A percentile compares a stretch with the other conserved stretches of the same genome.
Evolutionary conservation across 2,113 vertebrate species (phyloP).

Genomic region (Progne subis): DNA sequence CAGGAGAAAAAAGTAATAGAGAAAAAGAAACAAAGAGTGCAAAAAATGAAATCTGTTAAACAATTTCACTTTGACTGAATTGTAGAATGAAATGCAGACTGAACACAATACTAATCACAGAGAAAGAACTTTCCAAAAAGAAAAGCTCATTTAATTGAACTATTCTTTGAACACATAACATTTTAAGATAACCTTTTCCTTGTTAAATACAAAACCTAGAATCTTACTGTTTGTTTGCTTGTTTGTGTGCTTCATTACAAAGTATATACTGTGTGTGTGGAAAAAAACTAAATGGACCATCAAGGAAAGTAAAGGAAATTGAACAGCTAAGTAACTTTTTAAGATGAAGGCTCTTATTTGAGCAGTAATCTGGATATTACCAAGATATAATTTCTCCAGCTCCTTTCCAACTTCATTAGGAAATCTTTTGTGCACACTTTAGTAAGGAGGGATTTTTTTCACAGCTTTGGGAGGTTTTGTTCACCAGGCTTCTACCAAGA

Average conservation of each 20-base stretch:
- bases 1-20: neutral
- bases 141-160: neutral
- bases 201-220: neutral
- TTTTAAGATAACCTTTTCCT: neutral
- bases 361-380: neutral
- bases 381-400: neutral
- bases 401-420: neutral
- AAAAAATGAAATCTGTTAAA: neutral
- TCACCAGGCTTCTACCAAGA: neutral
- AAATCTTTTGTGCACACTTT: neutral
- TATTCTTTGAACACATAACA: neutral
- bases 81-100: neutral
- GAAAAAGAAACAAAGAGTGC: neutral
- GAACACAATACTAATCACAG: neutral
- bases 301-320: neutral
- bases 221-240: neutral
- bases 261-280: neutral
- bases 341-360: neutral
- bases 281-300: neutral
- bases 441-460: neutral
- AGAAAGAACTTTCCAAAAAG: neutral
- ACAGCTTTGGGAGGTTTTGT: neutral
- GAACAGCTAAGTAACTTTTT: neutral
- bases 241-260: neutral
- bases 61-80: neutral